These are phyloP conservation scores for Trypoxylus dichotomus DNA, from an alignment of 1,140 invertebrate genomes.

Conservation along the genomic window DNA sequence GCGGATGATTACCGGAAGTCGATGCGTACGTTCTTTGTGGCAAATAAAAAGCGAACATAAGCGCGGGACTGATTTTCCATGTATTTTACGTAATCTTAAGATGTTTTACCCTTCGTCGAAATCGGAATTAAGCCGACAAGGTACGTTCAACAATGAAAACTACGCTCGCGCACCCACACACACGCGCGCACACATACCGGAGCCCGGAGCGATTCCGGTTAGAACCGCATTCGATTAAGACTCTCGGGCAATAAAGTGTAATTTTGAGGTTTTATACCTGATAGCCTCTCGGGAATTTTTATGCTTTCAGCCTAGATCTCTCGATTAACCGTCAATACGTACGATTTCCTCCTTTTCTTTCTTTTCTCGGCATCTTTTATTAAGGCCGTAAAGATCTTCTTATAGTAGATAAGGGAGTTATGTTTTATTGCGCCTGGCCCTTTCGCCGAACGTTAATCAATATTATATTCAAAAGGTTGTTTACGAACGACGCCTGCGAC, in stretches of 20 bases:
- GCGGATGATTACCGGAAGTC: not conserved
- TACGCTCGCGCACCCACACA: not conserved
- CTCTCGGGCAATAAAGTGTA: not conserved
- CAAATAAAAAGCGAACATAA: not conserved
- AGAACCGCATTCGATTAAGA: constrained; percentile 1
- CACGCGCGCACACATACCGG: not conserved
- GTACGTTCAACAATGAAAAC: constrained; percentile 2
- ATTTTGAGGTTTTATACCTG: constrained; percentile 7
- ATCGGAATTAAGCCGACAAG: not conserved
- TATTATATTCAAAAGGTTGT: constrained; percentile 4
- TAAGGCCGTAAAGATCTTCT: not conserved
- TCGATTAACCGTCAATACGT: constrained; percentile 2
- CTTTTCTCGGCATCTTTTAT: not conserved
- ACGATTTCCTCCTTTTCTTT: not conserved
- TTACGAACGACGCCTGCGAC: not conserved
- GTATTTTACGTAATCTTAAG: constrained; percentile 3
- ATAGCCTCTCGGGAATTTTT: constrained; percentile 6
- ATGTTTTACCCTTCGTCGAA: not conserved
- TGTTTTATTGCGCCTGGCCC: not conserved
- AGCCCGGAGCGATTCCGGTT: not conserved
- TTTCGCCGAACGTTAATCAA: not conserved
- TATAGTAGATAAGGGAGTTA: not conserved
- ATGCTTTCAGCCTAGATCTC: not conserved
- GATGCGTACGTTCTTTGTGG: not conserved
- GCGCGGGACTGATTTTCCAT: not conserved